These are phyloP conservation scores for Eretmocerus hayati DNA, from an alignment of 2,888 invertebrate genomes.

Conservation along the genomic window DNA sequence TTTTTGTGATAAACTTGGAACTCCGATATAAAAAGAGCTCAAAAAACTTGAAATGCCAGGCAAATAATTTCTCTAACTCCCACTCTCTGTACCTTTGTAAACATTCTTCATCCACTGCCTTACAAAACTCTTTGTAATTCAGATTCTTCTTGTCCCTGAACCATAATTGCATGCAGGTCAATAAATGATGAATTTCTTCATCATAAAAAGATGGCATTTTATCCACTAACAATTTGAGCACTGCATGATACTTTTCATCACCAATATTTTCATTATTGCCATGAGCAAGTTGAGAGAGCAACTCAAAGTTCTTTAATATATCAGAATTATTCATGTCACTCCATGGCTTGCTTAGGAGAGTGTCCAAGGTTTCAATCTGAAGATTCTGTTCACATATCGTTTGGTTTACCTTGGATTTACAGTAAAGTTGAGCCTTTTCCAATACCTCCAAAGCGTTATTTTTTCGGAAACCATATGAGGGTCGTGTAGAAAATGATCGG, in stretches of 20 bases:
- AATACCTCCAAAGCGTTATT: no score
- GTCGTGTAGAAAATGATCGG: no score
- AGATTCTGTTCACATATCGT: no score
- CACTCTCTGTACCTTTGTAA: conserved; percentile 2
- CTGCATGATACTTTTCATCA: conserved; percentile 3
- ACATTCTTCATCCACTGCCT: conserved; percentile 12
- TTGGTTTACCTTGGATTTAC: no score
- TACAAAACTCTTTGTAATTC: conserved; percentile 1
- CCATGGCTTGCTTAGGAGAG: no score
- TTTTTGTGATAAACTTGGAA: conserved; percentile 4
- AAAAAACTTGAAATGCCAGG: conserved; percentile 13
- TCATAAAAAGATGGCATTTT: conserved; percentile 6
- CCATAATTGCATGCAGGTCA: conserved; percentile 16
- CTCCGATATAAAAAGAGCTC: conserved; percentile 1
- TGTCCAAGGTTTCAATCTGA: no score
- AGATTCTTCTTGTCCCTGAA: neutral
- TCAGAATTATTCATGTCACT: conserved; percentile 13
- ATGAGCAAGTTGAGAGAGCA: conserved; percentile 8
- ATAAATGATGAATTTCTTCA: conserved; percentile 7
- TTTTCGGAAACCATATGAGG: no score
- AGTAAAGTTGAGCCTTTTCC: no score
- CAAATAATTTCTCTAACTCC: conserved; percentile 10
- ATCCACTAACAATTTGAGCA: conserved; percentile 9
- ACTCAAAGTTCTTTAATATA: conserved; percentile 17
- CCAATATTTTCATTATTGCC: neutral